Conservation (phyloP, 2,113 vertebrate genomes). For the Bubo bubo region DNA sequence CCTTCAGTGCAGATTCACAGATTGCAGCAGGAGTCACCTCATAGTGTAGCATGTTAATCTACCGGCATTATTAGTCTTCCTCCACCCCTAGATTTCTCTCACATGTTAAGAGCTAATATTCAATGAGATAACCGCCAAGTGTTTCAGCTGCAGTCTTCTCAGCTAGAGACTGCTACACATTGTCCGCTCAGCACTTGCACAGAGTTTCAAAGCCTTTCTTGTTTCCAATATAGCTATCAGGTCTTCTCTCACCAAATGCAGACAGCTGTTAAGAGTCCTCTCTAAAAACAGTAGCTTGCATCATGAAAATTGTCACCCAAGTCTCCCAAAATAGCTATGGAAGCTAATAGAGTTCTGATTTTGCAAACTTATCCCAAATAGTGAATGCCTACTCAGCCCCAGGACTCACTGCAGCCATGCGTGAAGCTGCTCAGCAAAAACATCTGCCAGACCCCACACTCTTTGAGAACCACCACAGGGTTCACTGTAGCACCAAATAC, state of each 20-base stretch:
- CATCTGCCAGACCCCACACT: neutral
- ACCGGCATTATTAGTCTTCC: neutral
- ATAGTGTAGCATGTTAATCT: neutral
- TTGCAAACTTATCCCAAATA: neutral
- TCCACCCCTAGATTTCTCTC: neutral
- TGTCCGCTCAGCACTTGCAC: neutral
- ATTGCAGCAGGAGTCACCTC: neutral
- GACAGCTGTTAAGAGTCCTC: fast-evolving
- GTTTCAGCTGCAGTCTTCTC: neutral
- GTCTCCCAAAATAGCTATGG: neutral
- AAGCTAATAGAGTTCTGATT: neutral
- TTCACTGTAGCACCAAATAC: neutral
- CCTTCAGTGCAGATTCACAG: neutral
- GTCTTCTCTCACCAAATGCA: neutral
- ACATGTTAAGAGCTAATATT: neutral
- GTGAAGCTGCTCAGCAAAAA: neutral
- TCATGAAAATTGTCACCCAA: neutral
- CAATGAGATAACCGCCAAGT: neutral
- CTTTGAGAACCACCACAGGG: neutral
- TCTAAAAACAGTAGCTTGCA: neutral
- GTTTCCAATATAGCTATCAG: neutral
- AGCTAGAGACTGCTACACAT: neutral
- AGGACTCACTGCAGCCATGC: neutral
- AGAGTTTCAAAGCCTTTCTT: neutral
- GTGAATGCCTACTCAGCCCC: neutral